Base-by-base conservation (phyloP, 2,888 invertebrate genomes). In the Rhaphigaster nebulosa region DNA sequence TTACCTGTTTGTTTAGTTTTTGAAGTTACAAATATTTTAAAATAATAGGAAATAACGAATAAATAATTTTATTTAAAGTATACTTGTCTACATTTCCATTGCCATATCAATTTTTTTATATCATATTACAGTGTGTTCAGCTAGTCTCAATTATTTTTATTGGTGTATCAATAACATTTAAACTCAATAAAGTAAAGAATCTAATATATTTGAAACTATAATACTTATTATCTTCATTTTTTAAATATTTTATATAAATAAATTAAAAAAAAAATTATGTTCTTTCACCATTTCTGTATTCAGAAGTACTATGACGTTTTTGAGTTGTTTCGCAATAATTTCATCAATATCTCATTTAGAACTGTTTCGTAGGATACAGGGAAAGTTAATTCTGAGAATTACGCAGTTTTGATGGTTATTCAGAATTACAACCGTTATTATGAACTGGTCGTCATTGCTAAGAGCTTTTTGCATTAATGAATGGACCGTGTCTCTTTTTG, bases 401-500 rank as follows among this genome's bases (percentile, higher is more conserved):
- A 70, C 34, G 70, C 34, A 70, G 18, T 70, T 70, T 70, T 18
- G 34, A 70, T 70, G 70, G 29, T 70, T 34, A 70, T 70, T 34
- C 15, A 70, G 34, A 70, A 70, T 34, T 70, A 70, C 70, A 70
- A 70, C 34, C 18, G 34, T 34, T 70, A 34, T 70, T 34, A 70
- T 70, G 70, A 70, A 70, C 70, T 34, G 70, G 0, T 70, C 70
- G 70, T 70, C 34, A 70, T 70, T 70, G 29, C 70, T 34, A 29
- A 70, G 70, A 70, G 70, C 70, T 34, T 70, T 70, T 70, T 70
- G 70, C 70, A 18, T 70, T 70, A 70, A 70, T 70, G 70, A 70
- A 29, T 34, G 70, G 29, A 34, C 70, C 70, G 34, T 70, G 70
- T 70, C 70, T 70, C 70, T 45, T 80, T 80, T 45, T 80, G 80